Evolutionary conservation across 2,113 vertebrate genomes (phyloP).

Genomic region (Eleginops maclovinus): DNA sequence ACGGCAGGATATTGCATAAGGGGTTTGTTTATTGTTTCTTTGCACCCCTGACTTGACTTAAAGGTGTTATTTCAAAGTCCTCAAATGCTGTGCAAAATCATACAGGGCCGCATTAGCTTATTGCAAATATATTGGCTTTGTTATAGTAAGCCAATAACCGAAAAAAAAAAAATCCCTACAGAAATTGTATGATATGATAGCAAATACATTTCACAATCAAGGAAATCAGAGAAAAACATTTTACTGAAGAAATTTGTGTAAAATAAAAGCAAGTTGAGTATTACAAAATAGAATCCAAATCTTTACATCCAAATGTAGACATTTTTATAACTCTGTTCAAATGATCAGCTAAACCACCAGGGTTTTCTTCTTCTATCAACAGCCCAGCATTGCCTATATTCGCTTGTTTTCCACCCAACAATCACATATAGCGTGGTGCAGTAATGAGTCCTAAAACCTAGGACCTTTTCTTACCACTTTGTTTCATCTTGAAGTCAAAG

Average conservation of each 20-base stretch:
- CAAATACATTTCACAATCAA: not conserved
- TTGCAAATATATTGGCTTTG: too few relatives aligned
- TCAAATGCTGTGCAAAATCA: not conserved
- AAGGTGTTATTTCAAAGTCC: not conserved
- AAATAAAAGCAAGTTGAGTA: not conserved
- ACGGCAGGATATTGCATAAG: not conserved
- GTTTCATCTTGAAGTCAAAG: too few relatives aligned
- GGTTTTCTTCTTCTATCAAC: slow-evolving; percentile 4
- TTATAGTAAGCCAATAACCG: not conserved
- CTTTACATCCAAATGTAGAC: not conserved
- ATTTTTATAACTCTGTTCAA: not conserved
- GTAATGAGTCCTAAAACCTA: too few relatives aligned
- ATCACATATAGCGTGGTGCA: too few relatives aligned
- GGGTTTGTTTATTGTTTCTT: not conserved
- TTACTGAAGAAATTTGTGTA: not conserved
- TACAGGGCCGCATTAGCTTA: too few relatives aligned
- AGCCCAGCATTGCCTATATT: slow-evolving; percentile 6
- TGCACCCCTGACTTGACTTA: not conserved
- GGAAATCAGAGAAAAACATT: not conserved
- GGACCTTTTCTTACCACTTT: too few relatives aligned
- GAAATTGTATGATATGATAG: not conserved
- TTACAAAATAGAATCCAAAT: not conserved
- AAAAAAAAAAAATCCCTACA: not conserved
- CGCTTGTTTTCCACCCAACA: not conserved
- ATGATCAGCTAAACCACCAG: slow-evolving; percentile 6